Base-by-base conservation (phyloP, 2,888 invertebrate genomes). In the Cephus nigrinus region DNA sequence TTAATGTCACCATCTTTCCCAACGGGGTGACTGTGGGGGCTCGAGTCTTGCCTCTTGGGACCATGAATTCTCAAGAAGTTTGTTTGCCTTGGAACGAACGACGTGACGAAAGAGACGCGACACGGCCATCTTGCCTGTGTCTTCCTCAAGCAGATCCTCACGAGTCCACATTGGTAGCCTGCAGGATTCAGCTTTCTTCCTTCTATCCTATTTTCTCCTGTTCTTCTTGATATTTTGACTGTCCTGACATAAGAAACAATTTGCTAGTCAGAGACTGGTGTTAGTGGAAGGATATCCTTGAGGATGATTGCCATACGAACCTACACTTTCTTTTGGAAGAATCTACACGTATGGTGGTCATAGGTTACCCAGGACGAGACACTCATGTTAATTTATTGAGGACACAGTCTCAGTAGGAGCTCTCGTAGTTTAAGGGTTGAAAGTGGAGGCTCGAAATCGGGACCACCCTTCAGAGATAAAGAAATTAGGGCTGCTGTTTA, bases 61-160 rank as follows among this genome's bases (percentile, higher is more conserved):
- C 84, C 86, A 86, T 86, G 86, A 87, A 85, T 88, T 85, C 87
- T 86, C 83, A 84, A 86, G 80, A 76, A 88, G 86, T 88, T 89
- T 89, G 87, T 89, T 89, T 89, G 86, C 82, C 81, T 87, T 86
- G 84, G 80, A 77, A 83, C 83, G 86, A 89, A 87, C 86, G 85
- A 86, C 81, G 86, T 85, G 89, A 84, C 85, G 89, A 90, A 84
- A 87, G 89, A 89, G 85, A 84, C 82, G 86, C 86, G 85, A 84
- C 86, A 83, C 84, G 81, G 86, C 85, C 87, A 87, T 88, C 86
- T 88, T 86, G 82, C 82, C 84, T 84, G 81, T 83, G 79, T 79
- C 77, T 76, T 69, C 69, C 12, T 31, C 15, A 36, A 35, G 74
- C 74, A 71, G 31, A 71, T 71, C 71, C 71, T 71, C 71, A 33